phyloP scores from a whole-genome alignment of 2,888 invertebrate species.

The Caenorhabditis japonica region DNA sequence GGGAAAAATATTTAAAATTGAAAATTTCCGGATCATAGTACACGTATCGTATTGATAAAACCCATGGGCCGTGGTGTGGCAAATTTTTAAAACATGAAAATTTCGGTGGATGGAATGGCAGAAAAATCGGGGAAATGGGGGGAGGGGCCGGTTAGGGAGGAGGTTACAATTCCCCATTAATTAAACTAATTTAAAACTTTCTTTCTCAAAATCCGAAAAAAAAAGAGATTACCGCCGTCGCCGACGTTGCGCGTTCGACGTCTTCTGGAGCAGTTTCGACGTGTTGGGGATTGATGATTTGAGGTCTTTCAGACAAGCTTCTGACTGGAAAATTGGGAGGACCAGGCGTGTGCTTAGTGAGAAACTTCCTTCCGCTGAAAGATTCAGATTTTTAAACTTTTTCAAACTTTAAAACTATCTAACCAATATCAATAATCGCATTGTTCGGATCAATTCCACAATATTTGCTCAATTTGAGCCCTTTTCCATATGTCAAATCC shows the following conservation, averaged over 20 bases:
- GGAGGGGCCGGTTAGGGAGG: not conserved
- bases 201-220: no score
- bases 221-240: not conserved
- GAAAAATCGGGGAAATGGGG: not conserved
- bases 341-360: slow-evolving; percentile 61
- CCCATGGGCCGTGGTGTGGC: slow-evolving; percentile 31
- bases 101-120: slow-evolving; percentile 23
- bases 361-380: slow-evolving; percentile 62
- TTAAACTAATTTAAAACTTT: no score
- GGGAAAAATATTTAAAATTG: no score
- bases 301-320: slow-evolving; percentile 61
- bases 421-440: slow-evolving; percentile 70
- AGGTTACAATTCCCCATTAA: no score
- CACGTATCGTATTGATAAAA: slow-evolving; percentile 47
- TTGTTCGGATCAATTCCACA: slow-evolving; percentile 75
- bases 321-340: slow-evolving; percentile 54
- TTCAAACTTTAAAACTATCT: not conserved
- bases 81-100: slow-evolving; percentile 16
- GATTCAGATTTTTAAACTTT: not conserved
- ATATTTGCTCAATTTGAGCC: slow-evolving; percentile 67
- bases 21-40: slow-evolving; percentile 1
- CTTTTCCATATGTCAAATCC: slow-evolving; percentile 71
- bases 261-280: slow-evolving; percentile 51
- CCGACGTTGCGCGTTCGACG: no score
- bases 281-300: slow-evolving; percentile 65